A percentile compares a stretch with the other conserved stretches of the same genome.
These are phyloP conservation scores for Microtus agrestis DNA, from an alignment of 2,797 vertebrate species.

Conservation along the genomic window DNA sequence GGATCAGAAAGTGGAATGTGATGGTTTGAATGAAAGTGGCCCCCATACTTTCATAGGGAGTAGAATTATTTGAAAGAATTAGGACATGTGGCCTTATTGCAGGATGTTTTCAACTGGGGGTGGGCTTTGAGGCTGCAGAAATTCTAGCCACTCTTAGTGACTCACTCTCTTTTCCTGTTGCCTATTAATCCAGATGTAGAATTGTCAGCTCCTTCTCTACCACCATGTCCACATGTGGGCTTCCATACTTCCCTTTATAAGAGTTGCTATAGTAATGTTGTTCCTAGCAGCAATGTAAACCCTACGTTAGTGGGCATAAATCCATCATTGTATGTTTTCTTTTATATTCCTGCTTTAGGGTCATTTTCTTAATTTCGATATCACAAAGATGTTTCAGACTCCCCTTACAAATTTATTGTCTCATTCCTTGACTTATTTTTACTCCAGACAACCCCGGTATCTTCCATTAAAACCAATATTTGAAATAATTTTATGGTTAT, in stretches of 20 bases:
- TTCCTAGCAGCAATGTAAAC: background rate
- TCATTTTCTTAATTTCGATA: background rate
- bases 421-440: background rate
- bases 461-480: background rate
- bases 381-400: background rate
- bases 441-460: background rate
- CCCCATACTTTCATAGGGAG: background rate
- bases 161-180: background rate
- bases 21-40: background rate
- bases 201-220: background rate
- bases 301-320: no score
- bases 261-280: background rate
- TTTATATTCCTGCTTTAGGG: background rate
- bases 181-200: background rate
- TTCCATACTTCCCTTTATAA: background rate
- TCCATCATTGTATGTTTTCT: background rate
- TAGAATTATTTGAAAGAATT: background rate
- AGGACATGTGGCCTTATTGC: background rate
- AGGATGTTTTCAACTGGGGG: background rate
- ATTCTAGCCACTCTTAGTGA: background rate
- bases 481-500: background rate
- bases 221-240: background rate
- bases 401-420: background rate
- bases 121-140: background rate
- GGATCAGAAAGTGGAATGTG: background rate